A percentile compares a stretch with the other conserved stretches of the same genome.
These are phyloP conservation scores for Tinamus guttatus DNA, from an alignment of 2,113 vertebrate species.

Conservation along the genomic window DNA sequence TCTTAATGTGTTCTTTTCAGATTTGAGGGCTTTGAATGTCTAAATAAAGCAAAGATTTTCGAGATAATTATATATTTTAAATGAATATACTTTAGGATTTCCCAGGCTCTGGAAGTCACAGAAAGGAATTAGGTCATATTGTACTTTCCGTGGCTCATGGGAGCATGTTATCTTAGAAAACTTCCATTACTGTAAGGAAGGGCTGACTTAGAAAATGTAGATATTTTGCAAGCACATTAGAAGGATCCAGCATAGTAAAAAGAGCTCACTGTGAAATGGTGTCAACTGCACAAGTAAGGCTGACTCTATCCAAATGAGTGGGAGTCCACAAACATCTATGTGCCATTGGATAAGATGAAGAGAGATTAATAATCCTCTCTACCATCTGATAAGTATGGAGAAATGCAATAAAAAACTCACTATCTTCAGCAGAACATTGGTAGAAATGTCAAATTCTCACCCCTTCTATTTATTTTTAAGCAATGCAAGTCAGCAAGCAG, in stretches of 20 bases:
- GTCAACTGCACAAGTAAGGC: neutral
- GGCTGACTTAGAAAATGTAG: neutral
- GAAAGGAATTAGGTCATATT: slow-evolving; percentile 60
- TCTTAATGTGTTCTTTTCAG: slow-evolving; percentile 4
- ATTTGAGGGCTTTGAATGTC: neutral
- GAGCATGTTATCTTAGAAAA: slow-evolving; percentile 38
- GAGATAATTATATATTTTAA: slow-evolving; percentile 39
- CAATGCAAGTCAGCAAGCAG: slow-evolving; percentile 40
- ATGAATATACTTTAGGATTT: neutral
- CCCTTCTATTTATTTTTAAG: slow-evolving; percentile 59
- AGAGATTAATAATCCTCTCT: neutral
- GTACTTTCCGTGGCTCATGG: slow-evolving; percentile 51
- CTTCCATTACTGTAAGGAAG: neutral
- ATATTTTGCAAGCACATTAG: neutral
- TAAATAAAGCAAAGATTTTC: slow-evolving; percentile 30
- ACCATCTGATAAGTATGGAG: neutral
- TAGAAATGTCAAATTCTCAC: slow-evolving; percentile 41
- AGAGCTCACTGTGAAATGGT: neutral
- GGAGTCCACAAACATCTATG: neutral
- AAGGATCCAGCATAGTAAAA: neutral
- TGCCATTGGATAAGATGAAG: neutral
- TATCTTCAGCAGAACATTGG: neutral
- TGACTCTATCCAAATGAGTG: neutral
- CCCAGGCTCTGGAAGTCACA: slow-evolving; percentile 30
- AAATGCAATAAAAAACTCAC: neutral